Percentiles rank a stretch among this genome's conserved stretches.
These are phyloP conservation scores for Calliphora vomitoria DNA, from an alignment of 2,888 invertebrate species.

Conservation along the genomic window DNA sequence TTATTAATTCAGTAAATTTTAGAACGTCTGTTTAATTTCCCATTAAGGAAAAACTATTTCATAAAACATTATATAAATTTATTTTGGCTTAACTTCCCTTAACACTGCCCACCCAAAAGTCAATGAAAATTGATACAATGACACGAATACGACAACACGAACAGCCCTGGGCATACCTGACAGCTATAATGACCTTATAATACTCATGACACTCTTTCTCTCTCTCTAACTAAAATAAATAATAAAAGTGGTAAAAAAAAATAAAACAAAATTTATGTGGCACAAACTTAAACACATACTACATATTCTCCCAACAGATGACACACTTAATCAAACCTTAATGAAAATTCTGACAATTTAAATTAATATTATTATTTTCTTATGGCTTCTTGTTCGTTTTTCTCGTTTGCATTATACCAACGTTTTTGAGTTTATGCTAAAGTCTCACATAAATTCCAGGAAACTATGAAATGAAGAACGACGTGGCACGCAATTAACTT, in stretches of 20 bases:
- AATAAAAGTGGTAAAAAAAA: slow-evolving; percentile 17
- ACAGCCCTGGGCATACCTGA: slow-evolving; percentile 38
- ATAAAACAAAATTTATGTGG: neutral
- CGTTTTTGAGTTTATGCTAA: slow-evolving; percentile 14
- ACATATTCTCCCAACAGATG: neutral
- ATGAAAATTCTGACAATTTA: slow-evolving; percentile 68
- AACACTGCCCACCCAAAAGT: neutral
- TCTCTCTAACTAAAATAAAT: neutral
- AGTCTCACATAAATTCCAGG: slow-evolving; percentile 22
- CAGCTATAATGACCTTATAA: slow-evolving; percentile 37
- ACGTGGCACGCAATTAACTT: slow-evolving; percentile 64
- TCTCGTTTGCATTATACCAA: slow-evolving; percentile 31
- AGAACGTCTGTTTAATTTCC: neutral
- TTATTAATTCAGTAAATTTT: no score
- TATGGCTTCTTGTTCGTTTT: neutral
- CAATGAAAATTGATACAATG: slow-evolving; percentile 41
- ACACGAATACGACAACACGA: slow-evolving; percentile 32
- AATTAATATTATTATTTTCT: slow-evolving; percentile 48
- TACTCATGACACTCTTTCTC: neutral
- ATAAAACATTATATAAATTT: no score
- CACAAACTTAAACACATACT: neutral
- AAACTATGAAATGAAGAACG: slow-evolving; percentile 21
- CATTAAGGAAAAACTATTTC: no score
- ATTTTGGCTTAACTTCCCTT: neutral
- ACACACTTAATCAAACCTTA: slow-evolving; percentile 63